Evolutionary conservation across 2,888 invertebrate species (phyloP).

Genomic region (Luffia ferchaultella): DNA sequence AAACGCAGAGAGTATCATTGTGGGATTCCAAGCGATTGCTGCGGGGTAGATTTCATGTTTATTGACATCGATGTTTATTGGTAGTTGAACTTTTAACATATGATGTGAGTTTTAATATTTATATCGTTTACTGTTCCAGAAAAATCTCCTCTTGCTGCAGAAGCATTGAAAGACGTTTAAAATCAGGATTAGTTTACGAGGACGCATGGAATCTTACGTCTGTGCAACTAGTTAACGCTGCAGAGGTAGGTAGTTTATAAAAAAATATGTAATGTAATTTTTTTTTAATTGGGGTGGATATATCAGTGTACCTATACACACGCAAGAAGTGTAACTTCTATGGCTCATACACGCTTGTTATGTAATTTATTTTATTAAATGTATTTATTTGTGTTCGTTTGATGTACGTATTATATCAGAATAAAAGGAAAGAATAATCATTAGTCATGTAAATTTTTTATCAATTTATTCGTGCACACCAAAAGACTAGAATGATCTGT

Average conservation of each 20-base stretch:
- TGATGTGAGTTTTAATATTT: conserved; percentile 2
- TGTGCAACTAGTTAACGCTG: conserved; percentile 80
- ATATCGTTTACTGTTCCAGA: conserved; percentile 49
- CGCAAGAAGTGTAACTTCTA: background rate
- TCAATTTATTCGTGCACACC: too few relatives aligned
- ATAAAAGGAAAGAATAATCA: too few relatives aligned
- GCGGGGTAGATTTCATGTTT: conserved; percentile 56
- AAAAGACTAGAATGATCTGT: too few relatives aligned
- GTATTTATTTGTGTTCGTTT: too few relatives aligned
- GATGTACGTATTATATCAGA: too few relatives aligned
- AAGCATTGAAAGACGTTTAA: conserved; percentile 70
- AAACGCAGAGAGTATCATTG: conserved; percentile 56
- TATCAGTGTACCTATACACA: background rate
- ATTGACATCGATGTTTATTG: too few relatives aligned
- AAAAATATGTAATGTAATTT: too few relatives aligned
- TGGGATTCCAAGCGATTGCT: conserved; percentile 67
- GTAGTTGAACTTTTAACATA: background rate
- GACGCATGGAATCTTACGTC: conserved; percentile 87
- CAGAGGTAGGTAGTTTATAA: conserved; percentile 77
- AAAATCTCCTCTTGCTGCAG: conserved; percentile 73
- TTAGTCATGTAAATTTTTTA: too few relatives aligned
- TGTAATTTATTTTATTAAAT: background rate
- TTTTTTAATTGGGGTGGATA: too few relatives aligned
- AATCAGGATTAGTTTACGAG: conserved; percentile 70
- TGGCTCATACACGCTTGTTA: background rate